These are phyloP conservation scores for Drosophila austrosaltans DNA, from an alignment of 2,888 invertebrate species.

Conservation along the genomic window DNA sequence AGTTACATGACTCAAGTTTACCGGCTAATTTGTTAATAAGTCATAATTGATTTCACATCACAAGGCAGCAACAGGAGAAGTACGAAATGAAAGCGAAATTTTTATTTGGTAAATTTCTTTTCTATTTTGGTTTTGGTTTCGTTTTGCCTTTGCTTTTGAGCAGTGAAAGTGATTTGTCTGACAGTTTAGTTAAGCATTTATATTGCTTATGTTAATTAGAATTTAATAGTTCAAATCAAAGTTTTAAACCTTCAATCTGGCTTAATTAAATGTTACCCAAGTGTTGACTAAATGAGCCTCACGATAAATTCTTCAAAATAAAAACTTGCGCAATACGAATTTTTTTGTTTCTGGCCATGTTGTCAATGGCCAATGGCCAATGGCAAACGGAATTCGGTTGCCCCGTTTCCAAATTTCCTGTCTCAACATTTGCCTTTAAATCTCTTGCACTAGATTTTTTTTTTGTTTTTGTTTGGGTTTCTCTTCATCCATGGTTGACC, in stretches of 20 bases:
- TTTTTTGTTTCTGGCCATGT: conserved; percentile 44
- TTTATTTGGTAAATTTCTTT: conserved; percentile 60
- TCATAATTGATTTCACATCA: conserved; percentile 79
- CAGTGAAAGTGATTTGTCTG: conserved; percentile 70
- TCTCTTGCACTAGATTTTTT: conserved; percentile 35
- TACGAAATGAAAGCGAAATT: conserved; percentile 68
- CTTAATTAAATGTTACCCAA: conserved; percentile 62
- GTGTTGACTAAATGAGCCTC: conserved; percentile 22
- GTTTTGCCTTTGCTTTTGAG: conserved; percentile 35
- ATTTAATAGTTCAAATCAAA: conserved; percentile 54
- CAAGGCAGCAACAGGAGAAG: conserved; percentile 41
- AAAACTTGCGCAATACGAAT: conserved; percentile 59
- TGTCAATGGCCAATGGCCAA: conserved; percentile 70
- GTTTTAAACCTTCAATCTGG: conserved; percentile 18
- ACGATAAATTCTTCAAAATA: conserved; percentile 65
- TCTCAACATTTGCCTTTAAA: conserved; percentile 39
- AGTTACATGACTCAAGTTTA: conserved; percentile 57
- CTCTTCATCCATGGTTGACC: conserved; percentile 6
- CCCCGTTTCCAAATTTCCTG: conserved; percentile 72
- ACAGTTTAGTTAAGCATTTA: conserved; percentile 53
- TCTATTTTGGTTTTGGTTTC: conserved; percentile 31
- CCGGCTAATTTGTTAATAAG: conserved; percentile 75
- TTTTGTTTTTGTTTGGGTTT: conserved; percentile 31
- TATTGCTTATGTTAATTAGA: conserved; percentile 67
- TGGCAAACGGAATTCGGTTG: conserved; percentile 42